phyloP scores from a whole-genome alignment of 2,888 invertebrate genomes.

The Sussaba pulchella region DNA sequence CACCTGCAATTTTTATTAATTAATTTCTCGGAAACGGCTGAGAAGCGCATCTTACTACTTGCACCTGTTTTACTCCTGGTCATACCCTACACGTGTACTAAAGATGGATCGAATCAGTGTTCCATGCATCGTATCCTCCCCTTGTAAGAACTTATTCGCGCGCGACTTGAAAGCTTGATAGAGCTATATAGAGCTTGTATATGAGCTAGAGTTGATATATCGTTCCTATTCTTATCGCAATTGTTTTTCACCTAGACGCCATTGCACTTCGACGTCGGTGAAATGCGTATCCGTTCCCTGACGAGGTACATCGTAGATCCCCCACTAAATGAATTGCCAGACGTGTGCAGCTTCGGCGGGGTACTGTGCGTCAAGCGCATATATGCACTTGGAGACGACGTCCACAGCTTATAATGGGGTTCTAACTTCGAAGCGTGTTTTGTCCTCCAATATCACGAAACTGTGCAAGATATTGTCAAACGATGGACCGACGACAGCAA shows the following conservation, averaged over 20 bases:
- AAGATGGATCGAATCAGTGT: too few relatives aligned
- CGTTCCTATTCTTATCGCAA: too few relatives aligned
- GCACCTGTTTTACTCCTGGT: too few relatives aligned
- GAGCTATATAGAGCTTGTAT: too few relatives aligned
- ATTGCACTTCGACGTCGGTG: conserved; percentile 24
- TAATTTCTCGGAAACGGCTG: too few relatives aligned
- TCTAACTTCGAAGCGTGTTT: conserved; percentile 22
- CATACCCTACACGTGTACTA: too few relatives aligned
- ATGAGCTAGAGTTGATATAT: too few relatives aligned
- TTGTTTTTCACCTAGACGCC: background rate
- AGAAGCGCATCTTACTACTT: too few relatives aligned
- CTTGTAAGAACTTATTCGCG: too few relatives aligned
- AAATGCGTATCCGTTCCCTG: conserved; percentile 5
- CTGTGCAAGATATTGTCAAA: conserved; percentile 25
- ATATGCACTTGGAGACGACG: conserved; percentile 14
- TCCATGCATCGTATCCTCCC: too few relatives aligned
- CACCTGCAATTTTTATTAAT: too few relatives aligned
- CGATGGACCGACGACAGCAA: conserved; percentile 31
- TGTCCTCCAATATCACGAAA: conserved; percentile 28
- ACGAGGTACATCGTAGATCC: conserved; percentile 17
- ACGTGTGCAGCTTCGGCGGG: conserved; percentile 29
- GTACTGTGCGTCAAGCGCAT: conserved; percentile 31
- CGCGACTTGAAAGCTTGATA: too few relatives aligned
- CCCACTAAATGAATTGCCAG: conserved; percentile 37
- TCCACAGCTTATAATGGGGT: conserved; percentile 38